A percentile compares a stretch with the other conserved stretches of the same genome.
phyloP scores from a whole-genome alignment of 2,113 vertebrate species.

The Tychaedon coryphoeus region DNA sequence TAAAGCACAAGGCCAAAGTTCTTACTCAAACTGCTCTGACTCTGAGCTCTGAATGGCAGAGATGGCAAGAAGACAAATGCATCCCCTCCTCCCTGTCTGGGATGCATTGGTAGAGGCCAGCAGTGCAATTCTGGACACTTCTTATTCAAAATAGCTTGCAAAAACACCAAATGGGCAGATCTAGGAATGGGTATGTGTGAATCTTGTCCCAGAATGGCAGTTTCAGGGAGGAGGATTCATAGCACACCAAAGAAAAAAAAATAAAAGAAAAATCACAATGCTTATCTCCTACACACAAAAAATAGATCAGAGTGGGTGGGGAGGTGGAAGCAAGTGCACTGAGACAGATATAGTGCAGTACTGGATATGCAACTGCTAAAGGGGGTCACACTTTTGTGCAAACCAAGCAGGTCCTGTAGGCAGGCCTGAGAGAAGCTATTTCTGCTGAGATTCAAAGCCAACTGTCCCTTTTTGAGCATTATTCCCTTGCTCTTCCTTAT shows the following conservation, averaged over 20 bases:
- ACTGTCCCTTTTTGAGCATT: background rate
- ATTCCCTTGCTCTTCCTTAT: background rate
- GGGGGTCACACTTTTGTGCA: background rate
- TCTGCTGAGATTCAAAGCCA: background rate
- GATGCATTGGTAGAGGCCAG: background rate
- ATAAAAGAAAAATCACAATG: background rate
- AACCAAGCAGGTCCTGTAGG: background rate
- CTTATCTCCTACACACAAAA: background rate
- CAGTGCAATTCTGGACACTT: background rate
- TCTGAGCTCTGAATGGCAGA: background rate
- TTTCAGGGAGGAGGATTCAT: background rate
- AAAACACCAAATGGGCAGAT: background rate
- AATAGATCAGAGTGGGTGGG: background rate
- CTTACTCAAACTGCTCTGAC: background rate
- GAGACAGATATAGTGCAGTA: background rate
- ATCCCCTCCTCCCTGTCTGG: background rate
- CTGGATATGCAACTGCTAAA: background rate
- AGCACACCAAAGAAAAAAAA: background rate
- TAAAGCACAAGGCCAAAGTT: background rate
- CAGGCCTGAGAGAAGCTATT: background rate
- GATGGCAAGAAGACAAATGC: fast-evolving
- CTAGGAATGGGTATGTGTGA: background rate
- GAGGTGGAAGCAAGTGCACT: background rate
- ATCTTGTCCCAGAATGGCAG: background rate
- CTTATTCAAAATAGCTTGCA: background rate